phyloP scores from a whole-genome alignment of 37 sponge, comb jelly and placozoan species.

The Mnemiopsis leidyi region DNA sequence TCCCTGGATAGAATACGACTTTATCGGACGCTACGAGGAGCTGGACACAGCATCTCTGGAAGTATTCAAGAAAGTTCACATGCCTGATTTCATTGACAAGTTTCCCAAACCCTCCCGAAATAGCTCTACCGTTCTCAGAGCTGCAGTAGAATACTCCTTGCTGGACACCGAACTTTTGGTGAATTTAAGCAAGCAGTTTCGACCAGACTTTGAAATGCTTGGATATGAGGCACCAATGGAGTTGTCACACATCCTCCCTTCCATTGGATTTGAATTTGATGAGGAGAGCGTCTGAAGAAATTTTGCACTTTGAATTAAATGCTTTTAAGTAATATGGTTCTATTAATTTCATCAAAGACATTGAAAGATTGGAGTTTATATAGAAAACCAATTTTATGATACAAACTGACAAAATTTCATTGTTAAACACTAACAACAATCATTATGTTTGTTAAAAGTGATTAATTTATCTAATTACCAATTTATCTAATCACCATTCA shows the following conservation, averaged over 20 bases:
- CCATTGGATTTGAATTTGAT: too few relatives aligned
- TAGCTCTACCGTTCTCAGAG: not conserved
- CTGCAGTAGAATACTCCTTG: not conserved
- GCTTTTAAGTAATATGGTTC: too few relatives aligned
- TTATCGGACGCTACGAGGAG: constrained; percentile 4
- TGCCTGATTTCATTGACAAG: not conserved
- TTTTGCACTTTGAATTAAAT: too few relatives aligned
- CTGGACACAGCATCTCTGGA: not conserved
- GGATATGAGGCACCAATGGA: not conserved
- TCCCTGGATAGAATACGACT: not conserved
- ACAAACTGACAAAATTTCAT: too few relatives aligned
- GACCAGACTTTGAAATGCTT: not conserved
- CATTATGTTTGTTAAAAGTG: too few relatives aligned
- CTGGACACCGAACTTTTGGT: not conserved
- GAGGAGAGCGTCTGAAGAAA: too few relatives aligned
- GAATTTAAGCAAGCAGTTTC: not conserved
- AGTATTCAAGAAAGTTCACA: not conserved
- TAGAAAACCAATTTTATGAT: too few relatives aligned
- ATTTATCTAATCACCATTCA: too few relatives aligned
- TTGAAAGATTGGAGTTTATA: too few relatives aligned
- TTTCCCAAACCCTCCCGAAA: constrained; percentile 10
- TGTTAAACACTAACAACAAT: too few relatives aligned
- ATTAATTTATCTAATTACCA: too few relatives aligned
- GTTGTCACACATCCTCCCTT: not conserved
- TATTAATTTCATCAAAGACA: too few relatives aligned